Base-by-base conservation (phyloP, 2,888 invertebrate species). In the Chrysodeixis includens region DNA sequence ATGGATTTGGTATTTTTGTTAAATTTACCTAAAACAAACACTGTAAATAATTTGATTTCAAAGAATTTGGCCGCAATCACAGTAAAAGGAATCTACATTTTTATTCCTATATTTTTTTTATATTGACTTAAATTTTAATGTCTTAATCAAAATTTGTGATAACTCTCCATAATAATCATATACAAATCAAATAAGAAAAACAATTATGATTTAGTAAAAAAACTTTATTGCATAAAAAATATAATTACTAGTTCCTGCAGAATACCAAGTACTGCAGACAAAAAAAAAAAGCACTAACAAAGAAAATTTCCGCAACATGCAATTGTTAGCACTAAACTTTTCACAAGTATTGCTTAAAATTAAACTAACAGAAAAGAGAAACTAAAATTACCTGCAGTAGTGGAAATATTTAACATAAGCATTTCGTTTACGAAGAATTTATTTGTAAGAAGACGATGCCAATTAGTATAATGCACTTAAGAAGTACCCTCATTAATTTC, bases 331-430 rank as follows among this genome's bases (percentile, higher is more conserved):
- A 60, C 30, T 35, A 57, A 69, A 60, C 6, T 64, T 69, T 64
- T 16, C 54, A 30, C 51, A 54, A 56, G 44, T 69, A 46, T 69
- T 60, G 51, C 54, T 74, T 55, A 52, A 74, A 56, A 69, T 65
- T 64, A 61, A 51, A 65, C 51, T 69, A 65, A 64, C 57, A 65
- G 40, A n/a, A 14, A 40, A n/a, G 40, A 69, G 55, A 35, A 52
- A 51, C 40, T 10, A 26, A 35, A 10, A 57, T 32, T 20, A 72
- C 8, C 16, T 61, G 32, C 10, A 57, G 18, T 0, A 52, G 20
- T 46, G 57, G 9, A 56, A 65, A 62, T 59, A 53, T 49, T 40
- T 57, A 63, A 35, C 52, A 64, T 32, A 63, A 54, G 12, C 35
- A 14, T 35, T 35, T 35, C n/a, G 40, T 40, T 40, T n/a, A 40